A percentile compares a stretch with the other conserved stretches of the same genome.
phyloP scores from a whole-genome alignment of 2,888 invertebrate genomes.

The Pyralis farinalis region DNA sequence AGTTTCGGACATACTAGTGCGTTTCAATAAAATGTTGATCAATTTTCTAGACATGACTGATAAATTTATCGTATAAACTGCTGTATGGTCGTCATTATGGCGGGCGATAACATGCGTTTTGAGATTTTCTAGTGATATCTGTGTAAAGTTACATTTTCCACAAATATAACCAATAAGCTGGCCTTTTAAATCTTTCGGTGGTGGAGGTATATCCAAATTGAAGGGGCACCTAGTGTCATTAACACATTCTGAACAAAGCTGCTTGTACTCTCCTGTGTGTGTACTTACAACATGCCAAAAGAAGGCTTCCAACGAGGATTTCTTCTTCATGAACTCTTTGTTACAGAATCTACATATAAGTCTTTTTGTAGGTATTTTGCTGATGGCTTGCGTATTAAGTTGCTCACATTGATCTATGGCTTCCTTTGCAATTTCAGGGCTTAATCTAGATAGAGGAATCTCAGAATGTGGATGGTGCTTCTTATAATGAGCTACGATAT shows the following conservation, averaged over 20 bases:
- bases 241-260: conserved; percentile 82
- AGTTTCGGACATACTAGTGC: conserved; percentile 17
- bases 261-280: conserved; percentile 90
- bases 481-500: conserved; percentile 85
- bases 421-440: conserved; percentile 67
- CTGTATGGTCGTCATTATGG: conserved; percentile 72
- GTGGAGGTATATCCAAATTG: conserved; percentile 61
- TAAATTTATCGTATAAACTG: conserved; percentile 65
- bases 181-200: conserved; percentile 54
- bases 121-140: conserved; percentile 82
- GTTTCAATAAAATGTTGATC: conserved; percentile 32
- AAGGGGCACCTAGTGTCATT: conserved; percentile 48
- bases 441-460: conserved; percentile 83
- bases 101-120: conserved; percentile 82
- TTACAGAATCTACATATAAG: conserved; percentile 66
- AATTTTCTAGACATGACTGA: conserved; percentile 46
- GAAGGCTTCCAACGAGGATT: conserved; percentile 66
- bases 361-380: conserved; percentile 51
- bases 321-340: conserved; percentile 49
- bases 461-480: conserved; percentile 83
- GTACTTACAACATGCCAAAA: conserved; percentile 86
- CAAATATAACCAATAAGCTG: conserved; percentile 84
- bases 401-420: conserved; percentile 79
- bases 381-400: conserved; percentile 51
- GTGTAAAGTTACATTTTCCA: conserved; percentile 86